Base-by-base conservation (phyloP, 2,888 invertebrate genomes). In the Callyntrura sp. region DNA sequence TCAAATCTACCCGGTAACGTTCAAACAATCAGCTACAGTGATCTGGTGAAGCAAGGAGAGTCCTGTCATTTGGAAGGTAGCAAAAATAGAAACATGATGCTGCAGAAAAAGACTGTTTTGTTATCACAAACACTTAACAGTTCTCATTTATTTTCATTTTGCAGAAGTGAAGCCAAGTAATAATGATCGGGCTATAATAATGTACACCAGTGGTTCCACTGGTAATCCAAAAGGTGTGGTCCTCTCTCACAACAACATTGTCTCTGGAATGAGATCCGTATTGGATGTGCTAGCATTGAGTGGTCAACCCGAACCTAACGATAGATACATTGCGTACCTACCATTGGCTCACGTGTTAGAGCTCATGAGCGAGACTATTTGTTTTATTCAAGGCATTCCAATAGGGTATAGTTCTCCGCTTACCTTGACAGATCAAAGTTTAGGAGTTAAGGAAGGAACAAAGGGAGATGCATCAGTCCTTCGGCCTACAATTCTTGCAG, bases 161-260 rank as follows among this genome's bases (percentile, higher is more conserved):
- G 3, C 28, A 28, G n/a, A 86, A 48, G 88, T 90, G 0, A 73
- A 88, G 45, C 91, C 91, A 4, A 94, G 95, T 6, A 95, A 96
- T 12, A 95, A 96, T n/a, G 99, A 99, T 94, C 96, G 97, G 3
- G 99, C 99, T 76, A 98, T 99, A 94, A 97, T 99, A 55, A 99
- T 99, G 99, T 99, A 99, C 95, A 99, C 99, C 1, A 98, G 98
- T 93, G 99, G 99, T 1, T 98, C 98, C 0, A 99, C 99, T 4
- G 99, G 99, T 83, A 88, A 70, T 65, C 89, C 89, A 0, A 89
- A 89, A 79, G 90, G 91, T 14, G 97, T 98, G 12, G 94, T 98
- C 23, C 95, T 98, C 45, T 96, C 97, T 0, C 98, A 98, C 95
- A 96, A 96, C 94, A 98, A 98, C 95, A 96, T 98, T 94, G 95